phyloP scores from a whole-genome alignment of 2,888 invertebrate genomes.

The Stramonita haemastoma region DNA sequence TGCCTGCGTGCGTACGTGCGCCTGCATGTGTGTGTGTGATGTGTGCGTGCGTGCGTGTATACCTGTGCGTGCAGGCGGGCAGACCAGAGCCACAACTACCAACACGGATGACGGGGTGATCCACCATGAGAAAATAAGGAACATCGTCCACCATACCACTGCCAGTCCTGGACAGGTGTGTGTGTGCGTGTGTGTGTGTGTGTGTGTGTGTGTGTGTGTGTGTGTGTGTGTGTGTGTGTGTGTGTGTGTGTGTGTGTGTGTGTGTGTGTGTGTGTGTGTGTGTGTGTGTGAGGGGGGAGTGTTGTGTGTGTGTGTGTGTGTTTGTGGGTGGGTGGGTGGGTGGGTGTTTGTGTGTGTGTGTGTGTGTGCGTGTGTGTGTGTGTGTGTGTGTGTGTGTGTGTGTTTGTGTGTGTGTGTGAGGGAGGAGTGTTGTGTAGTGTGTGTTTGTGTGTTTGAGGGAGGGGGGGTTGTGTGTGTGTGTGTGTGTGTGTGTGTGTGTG shows the following conservation, averaged over 20 bases:
- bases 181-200: not conserved
- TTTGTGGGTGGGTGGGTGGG: not conserved
- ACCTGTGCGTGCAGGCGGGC: not conserved
- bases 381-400: too few species aligned
- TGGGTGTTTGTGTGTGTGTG: too few species aligned
- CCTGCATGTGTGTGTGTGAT: not conserved
- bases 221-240: not conserved
- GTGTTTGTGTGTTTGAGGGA: too few species aligned
- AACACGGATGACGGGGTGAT: not conserved
- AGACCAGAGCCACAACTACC: not conserved
- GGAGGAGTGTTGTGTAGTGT: too few species aligned
- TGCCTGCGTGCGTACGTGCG: not conserved
- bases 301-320: not conserved
- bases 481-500: too few species aligned
- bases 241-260: not conserved
- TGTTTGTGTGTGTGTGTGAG: too few species aligned
- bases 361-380: too few species aligned
- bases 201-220: not conserved
- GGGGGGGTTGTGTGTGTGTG: too few species aligned
- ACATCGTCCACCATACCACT: not conserved
- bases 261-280: not conserved
- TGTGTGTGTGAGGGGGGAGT: not conserved
- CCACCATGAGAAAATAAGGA: not conserved
- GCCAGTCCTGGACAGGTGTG: not conserved
- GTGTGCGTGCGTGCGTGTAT: not conserved